phyloP scores from a whole-genome alignment of 2,797 vertebrate genomes.

The Simalia tracyae region DNA sequence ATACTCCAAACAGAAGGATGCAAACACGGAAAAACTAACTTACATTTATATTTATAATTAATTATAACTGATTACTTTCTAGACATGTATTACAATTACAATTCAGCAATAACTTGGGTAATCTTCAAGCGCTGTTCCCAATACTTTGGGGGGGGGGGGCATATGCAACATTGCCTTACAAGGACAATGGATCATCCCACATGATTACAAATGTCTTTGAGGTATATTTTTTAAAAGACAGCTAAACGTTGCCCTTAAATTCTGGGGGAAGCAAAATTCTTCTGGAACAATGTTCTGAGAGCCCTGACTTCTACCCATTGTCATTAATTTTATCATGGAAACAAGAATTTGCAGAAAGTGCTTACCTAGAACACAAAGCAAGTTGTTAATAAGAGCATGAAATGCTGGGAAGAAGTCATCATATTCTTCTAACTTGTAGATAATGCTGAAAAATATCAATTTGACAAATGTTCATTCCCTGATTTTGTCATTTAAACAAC shows the following conservation, averaged over 20 bases:
- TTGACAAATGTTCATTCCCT: neutral
- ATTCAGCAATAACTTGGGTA: neutral
- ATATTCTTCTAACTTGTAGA: conserved; percentile 85
- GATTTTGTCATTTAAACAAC: neutral
- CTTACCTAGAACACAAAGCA: conserved; percentile 83
- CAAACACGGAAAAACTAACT: neutral
- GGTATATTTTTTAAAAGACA: neutral
- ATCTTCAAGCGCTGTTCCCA: neutral
- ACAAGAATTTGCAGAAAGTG: neutral
- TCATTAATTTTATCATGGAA: neutral
- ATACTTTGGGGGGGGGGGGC: neutral
- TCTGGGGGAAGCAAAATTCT: neutral
- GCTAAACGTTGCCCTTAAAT: neutral
- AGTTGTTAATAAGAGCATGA: conserved; percentile 77
- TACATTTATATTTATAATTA: neutral
- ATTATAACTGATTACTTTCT: neutral
- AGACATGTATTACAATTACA: no score
- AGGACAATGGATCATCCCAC: neutral
- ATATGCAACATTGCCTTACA: neutral
- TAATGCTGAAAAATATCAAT: conserved; percentile 75
- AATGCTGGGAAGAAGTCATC: conserved; percentile 89
- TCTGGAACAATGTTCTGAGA: neutral
- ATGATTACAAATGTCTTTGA: neutral
- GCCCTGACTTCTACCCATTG: neutral
- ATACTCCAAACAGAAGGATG: neutral